Base-by-base conservation (phyloP, 2,888 invertebrate species). In the Aphodius granarius region DNA sequence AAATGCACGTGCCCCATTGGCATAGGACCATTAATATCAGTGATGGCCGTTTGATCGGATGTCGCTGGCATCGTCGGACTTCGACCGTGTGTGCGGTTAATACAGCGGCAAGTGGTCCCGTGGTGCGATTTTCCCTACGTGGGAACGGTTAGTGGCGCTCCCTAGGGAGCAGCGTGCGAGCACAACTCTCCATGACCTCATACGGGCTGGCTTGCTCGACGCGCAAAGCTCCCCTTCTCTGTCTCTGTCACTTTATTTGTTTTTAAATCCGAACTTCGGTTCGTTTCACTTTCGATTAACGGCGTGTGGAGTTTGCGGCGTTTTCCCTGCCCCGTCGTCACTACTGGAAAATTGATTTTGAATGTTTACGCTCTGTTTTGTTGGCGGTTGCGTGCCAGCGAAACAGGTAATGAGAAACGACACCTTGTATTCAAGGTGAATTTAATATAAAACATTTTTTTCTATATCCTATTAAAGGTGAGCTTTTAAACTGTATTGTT, bases 101-200 rank as follows among this genome's bases (percentile, higher is more conserved):
- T 84, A 81, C 82, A 82, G 81, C 82, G 84, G 82, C 83, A 84
- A 85, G 83, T 83, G 84, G 80, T 84, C 85, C 84, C 85, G 79
- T 73, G 85, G 83, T 85, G 79, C 73, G 85, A 83, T 83, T 79
- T 75, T 73, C 80, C 81, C 81, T 83, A 21, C 68, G 83, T 83
- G 84, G 83, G 84, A 84, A 84, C 81, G 77, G 78, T n/a, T 77
- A 74, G 81, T 81, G 81, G 79, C 80, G 79, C 80, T 84, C 84
- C 81, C 83, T 73, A 75, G 84, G 82, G 83, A 83, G 78, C 65
- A 23, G 43, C 43, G 6, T 13, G 43, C 13, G 43, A 43, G 43
- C 43, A 9, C 43, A 43, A 43, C 43, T 43, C 43, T 43, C 43
- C 9, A 43, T 13, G 43, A 43, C 4, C 43, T 43, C 43, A 43